Percentiles rank a stretch among this genome's conserved stretches.
These are phyloP conservation scores for Pogonus chalceus DNA, from an alignment of 1,140 invertebrate species.

Conservation along the genomic window DNA sequence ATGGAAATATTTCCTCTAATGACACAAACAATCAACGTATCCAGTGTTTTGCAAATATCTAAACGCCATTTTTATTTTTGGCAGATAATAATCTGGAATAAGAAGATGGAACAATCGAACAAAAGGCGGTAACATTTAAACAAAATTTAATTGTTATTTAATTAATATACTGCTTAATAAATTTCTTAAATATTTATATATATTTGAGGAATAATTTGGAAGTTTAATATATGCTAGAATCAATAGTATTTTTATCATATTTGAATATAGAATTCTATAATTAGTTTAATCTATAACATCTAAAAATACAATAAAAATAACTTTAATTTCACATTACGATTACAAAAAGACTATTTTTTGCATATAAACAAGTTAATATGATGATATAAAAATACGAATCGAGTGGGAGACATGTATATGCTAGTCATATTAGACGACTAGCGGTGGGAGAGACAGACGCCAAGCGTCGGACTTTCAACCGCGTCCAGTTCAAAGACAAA, in stretches of 20 bases:
- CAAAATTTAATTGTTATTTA: too few relatives aligned
- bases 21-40: not conserved
- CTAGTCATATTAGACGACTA: not conserved
- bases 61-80: not conserved
- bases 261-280: too few relatives aligned
- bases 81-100: not conserved
- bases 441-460: constrained; percentile 3
- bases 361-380: constrained; percentile 4
- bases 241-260: too few relatives aligned
- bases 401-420: constrained; percentile 4
- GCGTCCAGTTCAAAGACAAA: not conserved
- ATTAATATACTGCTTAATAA: too few relatives aligned
- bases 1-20: not conserved
- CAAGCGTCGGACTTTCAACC: constrained; percentile 1
- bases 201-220: too few relatives aligned
- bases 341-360: constrained; percentile 2
- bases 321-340: too few relatives aligned
- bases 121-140: too few relatives aligned
- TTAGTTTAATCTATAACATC: too few relatives aligned
- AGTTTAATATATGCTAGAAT: too few relatives aligned
- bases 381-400: not conserved
- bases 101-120: too few relatives aligned
- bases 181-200: too few relatives aligned
- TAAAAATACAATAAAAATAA: too few relatives aligned
- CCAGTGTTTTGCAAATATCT: not conserved